Percentiles rank a stretch among this genome's conserved stretches.
These are phyloP conservation scores for Drosophila sproati DNA, from an alignment of 1,140 invertebrate species.

Conservation along the genomic window DNA sequence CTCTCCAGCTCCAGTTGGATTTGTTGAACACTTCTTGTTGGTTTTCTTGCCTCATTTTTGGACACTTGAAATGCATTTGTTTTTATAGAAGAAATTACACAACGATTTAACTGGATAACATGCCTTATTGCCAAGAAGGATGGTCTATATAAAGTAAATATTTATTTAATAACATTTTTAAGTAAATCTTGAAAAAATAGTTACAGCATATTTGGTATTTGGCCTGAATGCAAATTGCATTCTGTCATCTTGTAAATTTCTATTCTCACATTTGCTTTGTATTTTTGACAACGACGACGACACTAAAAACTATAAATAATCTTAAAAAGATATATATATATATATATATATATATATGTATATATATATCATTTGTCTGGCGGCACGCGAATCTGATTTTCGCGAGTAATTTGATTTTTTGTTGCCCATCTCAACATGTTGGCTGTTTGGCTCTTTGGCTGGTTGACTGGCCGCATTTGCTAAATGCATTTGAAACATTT, in stretches of 20 bases:
- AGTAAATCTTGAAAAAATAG: not conserved
- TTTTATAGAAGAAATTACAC: too few species aligned
- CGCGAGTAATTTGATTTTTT: constrained; percentile 24
- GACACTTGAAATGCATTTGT: too few species aligned
- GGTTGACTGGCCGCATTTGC: constrained; percentile 18
- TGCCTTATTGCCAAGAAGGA: too few species aligned
- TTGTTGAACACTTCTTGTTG: too few species aligned
- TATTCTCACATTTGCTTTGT: constrained; percentile 5
- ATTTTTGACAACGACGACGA: constrained; percentile 59
- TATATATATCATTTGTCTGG: constrained; percentile 75
- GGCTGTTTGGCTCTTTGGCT: constrained; percentile 14
- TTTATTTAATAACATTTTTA: not conserved
- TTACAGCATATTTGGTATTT: not conserved
- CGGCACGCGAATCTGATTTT: constrained; percentile 69
- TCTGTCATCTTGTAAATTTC: not conserved
- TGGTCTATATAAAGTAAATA: not conserved
- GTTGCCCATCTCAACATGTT: constrained; percentile 35
- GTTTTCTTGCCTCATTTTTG: too few species aligned
- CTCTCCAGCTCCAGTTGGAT: too few species aligned
- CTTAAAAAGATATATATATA: not conserved
- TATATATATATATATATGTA: constrained; percentile 29
- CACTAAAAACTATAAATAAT: constrained; percentile 43
- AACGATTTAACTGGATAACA: too few species aligned
- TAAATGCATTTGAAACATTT: constrained; percentile 39
- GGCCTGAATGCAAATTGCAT: not conserved